These are phyloP conservation scores for Spinibarbus caldwelli DNA, from an alignment of 2,797 vertebrate genomes.

Conservation along the genomic window DNA sequence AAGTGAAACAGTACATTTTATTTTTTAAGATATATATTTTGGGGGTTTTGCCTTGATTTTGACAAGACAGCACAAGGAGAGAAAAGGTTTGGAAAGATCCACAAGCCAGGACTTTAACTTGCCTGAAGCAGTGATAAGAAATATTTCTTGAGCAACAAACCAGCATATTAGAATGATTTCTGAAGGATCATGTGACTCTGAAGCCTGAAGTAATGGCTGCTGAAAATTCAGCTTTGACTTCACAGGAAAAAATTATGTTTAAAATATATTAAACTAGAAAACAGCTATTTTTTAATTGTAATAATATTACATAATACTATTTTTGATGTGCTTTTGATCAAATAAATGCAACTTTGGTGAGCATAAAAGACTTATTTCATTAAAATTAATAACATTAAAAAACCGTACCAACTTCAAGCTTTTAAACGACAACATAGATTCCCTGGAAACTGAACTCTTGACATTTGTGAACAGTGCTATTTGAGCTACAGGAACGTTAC, in stretches of 20 bases:
- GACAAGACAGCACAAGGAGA: neutral
- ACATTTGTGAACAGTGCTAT: neutral
- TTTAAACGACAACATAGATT: neutral
- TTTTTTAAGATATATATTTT: neutral
- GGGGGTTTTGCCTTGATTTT: neutral
- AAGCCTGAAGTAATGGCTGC: neutral
- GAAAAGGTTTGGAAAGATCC: neutral
- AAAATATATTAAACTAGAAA: neutral
- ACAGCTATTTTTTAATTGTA: neutral
- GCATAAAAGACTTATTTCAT: neutral
- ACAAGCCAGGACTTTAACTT: neutral
- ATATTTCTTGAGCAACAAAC: neutral
- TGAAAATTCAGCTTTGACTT: neutral
- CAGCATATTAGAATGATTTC: neutral
- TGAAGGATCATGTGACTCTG: neutral
- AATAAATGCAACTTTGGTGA: neutral
- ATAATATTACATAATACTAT: neutral
- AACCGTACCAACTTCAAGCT: neutral
- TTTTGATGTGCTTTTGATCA: neutral
- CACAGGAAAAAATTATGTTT: neutral
- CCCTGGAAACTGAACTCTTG: neutral
- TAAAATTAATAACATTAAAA: neutral
- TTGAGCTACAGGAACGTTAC: neutral
- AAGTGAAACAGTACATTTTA: neutral
- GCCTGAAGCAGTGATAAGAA: neutral